Base-by-base conservation (phyloP, 2,113 vertebrate genomes). In the Phyllopteryx taeniolatus region DNA sequence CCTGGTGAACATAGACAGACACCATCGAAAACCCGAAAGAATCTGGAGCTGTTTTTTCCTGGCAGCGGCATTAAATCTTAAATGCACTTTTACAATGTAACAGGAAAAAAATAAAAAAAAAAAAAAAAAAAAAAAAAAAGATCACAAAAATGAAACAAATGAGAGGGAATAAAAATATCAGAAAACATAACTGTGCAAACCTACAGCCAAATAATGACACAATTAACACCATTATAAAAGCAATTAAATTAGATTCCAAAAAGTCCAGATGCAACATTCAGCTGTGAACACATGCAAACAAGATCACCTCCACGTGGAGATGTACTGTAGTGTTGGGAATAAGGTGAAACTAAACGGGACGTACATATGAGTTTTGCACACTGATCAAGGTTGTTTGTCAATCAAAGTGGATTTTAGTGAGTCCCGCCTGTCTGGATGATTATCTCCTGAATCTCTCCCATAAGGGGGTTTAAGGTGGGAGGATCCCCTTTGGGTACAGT, bases 211-310 rank as follows among this genome's bases (percentile, higher is more conserved):
- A 86, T 79, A 47, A 66, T 66, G n/a, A 49, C 63, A 66, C 44
- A 27, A 83, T 81, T 71, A 85, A 82, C 78, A 86, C 79, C 76
- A 69, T 82, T 83, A 82, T 82, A 86, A 91, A 87, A 87, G 84
- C 78, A 86, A 79, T 87, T 85, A 77, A 87, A 83, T 88, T 86
- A 88, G 83, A 88, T 86, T 75, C 70, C 33, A 66, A 66, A 47
- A 82, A 79, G 79, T 86, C 78, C 82, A 85, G 79, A 86, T 88
- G 77, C 85, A 88, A 86, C 80, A 85, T 74, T 83, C 67, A 27
- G 65, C 67, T 81, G 82, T 89, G 84, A 88, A 87, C 12, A 75
- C 89, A 91, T 91, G 91, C 90, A 85, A 81, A 88, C 77, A 83
- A 87, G 72, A 81, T 59, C 80, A 80, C 63, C 71, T 79, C 68